Percentiles rank a stretch among this genome's conserved stretches.
phyloP scores from a whole-genome alignment of 1,140 invertebrate genomes.

The Phthorimaea operculella region DNA sequence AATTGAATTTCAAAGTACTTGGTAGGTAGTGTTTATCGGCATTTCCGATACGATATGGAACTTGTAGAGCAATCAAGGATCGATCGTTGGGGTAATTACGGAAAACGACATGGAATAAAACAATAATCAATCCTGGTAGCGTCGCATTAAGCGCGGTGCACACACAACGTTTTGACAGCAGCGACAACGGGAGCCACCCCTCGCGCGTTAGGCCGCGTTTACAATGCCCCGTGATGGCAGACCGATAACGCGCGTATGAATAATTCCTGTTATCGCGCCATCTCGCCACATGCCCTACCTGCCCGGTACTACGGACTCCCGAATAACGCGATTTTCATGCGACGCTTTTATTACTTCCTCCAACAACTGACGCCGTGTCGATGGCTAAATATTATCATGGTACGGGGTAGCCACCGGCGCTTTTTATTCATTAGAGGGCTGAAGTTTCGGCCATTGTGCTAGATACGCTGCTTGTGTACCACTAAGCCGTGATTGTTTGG shows the following conservation, averaged over 20 bases:
- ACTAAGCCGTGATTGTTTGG: conserved; percentile 47
- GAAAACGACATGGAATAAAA: conserved; percentile 36
- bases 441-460: conserved; percentile 53
- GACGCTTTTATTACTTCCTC: conserved; percentile 21
- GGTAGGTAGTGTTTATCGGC: conserved; percentile 10
- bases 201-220: conserved; percentile 40
- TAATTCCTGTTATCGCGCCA: conserved; percentile 64
- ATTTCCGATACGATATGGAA: conserved; percentile 9
- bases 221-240: conserved; percentile 59
- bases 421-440: conserved; percentile 60
- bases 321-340: conserved; percentile 24
- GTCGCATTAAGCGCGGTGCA: conserved; percentile 46
- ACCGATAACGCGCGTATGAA: conserved; percentile 61
- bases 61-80: conserved; percentile 6
- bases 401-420: conserved; percentile 35
- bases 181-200: conserved; percentile 54
- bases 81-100: conserved; percentile 15
- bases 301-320: conserved; percentile 47
- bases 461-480: conserved; percentile 41
- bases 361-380: not conserved
- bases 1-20: conserved; percentile 17
- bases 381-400: conserved; percentile 18
- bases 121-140: conserved; percentile 45
- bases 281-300: conserved; percentile 65
- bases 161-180: conserved; percentile 55